Evolutionary conservation across 2,113 vertebrate genomes (phyloP), one percentile per base, ranked within the genome.

Genomic region (Aramus guarauna): DNA sequence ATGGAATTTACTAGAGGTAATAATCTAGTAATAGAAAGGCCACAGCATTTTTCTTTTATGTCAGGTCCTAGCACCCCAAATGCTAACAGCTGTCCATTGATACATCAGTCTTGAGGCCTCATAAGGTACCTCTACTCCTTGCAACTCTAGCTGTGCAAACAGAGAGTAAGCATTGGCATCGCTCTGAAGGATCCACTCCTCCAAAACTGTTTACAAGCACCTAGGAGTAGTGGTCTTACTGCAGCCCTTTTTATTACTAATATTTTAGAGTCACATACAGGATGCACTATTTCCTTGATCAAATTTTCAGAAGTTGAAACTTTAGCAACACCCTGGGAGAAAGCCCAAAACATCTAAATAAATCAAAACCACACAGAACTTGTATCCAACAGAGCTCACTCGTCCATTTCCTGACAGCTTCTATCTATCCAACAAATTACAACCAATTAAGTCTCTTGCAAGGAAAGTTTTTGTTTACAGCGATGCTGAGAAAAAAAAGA

Each of bases 401-500:
- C 77, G 69, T 91, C 91, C 37, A 3, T 66, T 66, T 79, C 50
- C 58, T 15, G 6, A 78, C 2, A 0, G 73, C 32, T 86, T 84
- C 63, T 75, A 64, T 64, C 69, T 69, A 88, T 34, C 74, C 92
- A 96, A 75, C 67, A 77, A 92, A 94, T 90, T 92, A 83, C 27
- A 90, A 64, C 48, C 69, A 94, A 92, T 93, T 94, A 92, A 88
- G 37, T 62, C 43, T 62, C 94, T 72, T 72, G 36, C 69, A 92
- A 87, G 34, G 32, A 12, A 91, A 92, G 20, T 55, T 91, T 91
- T 81, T 71, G 55, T 94, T 96, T 87, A 87, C 74, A 84, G 34
- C 5, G 15, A 55, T 60, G 69, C 13, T 53, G 20, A 32, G 39
- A 18, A 23, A 7, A 62, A 12, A 11, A 16, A 55, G 7, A 71